Base-by-base conservation (phyloP, 2,797 vertebrate genomes). In the Malacoraja senta region DNA sequence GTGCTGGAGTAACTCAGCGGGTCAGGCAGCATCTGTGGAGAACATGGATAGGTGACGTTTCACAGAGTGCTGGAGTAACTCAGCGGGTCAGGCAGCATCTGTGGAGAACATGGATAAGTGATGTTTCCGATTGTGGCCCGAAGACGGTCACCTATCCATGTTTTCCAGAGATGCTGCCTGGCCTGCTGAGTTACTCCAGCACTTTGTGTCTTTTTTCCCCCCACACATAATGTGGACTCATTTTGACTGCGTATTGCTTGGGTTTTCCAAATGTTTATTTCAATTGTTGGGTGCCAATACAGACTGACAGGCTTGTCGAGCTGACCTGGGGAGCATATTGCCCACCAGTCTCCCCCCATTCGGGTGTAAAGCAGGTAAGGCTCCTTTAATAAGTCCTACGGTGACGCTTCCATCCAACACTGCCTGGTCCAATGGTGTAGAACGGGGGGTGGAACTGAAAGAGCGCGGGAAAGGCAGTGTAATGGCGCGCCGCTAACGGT, bases 381-480 rank as follows among this genome's bases (percentile, higher is more conserved):
- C n/a, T 88, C 61, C 63, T 35, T 88, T 88, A 68, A 88, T 19
- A 68, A 19, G 32, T 8, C 17, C n/a, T 68, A 21, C 35, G 84
- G 24, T 88, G 84, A 88, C 61, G 63, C n/a, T 68, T 1, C 8
- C n/a, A 68, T 24, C 61, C 3, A 32, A 35, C 19, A 68, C 32
- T 88, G 65, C 84, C 19, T 35, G 84, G n/a, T 9, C 84, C 84
- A 88, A 88, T 88, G 15, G 61, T 8, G n/a, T 35, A 19, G 58
- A 58, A 65, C 8, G 83, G 63, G 84, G 84, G 84, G 84, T 88
- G 84, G 84, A 17, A 63, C 83, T 68, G 84, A 68, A 35, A 68
- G 84, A 88, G 84, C 84, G 84, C 84, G 84, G 84, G 84, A 88
- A 88, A 88, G 63, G 84, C 61, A 88, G 84, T 88, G 61, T 88